Conservation (phyloP, 2,113 vertebrate genomes). For the Labeo rohita region DNA sequence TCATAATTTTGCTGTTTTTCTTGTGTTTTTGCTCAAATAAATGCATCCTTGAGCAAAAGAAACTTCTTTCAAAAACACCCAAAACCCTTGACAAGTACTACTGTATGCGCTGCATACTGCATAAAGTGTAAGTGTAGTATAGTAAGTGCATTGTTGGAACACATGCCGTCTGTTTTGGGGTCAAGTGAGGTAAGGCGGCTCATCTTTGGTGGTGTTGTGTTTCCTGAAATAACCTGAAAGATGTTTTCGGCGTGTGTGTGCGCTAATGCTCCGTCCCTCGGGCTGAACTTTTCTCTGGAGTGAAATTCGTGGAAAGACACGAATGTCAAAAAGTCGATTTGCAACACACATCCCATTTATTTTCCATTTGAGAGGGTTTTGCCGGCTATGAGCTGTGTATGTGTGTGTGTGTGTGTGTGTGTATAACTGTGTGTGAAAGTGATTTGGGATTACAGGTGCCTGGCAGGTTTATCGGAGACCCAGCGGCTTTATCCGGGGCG, state of each 20-base stretch:
- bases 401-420: conserved; percentile 30
- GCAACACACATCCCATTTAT: conserved; percentile 39
- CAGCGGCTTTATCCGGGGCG: conserved; percentile 34
- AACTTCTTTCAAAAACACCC: neutral
- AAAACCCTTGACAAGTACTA: too few relatives aligned
- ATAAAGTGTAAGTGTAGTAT: neutral
- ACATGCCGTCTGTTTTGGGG: conserved; percentile 8
- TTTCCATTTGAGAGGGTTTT: conserved; percentile 35
- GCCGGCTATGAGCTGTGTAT: conserved; percentile 3
- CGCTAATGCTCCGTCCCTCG: neutral
- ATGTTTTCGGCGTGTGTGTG: neutral
- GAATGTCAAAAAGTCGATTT: conserved; percentile 47
- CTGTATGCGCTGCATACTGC: neutral
- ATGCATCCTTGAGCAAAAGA: neutral
- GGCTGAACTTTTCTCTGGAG: conserved; percentile 20
- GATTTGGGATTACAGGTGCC: conserved; percentile 54
- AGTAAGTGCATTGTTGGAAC: neutral
- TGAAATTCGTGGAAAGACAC: conserved; percentile 30
- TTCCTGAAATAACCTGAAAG: conserved; percentile 8
- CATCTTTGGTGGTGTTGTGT: neutral
- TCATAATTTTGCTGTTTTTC: too few relatives aligned
- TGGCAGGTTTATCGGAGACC: conserved; percentile 47
- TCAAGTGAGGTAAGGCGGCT: neutral
- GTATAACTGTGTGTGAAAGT: conserved; percentile 50
- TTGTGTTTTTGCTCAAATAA: too few relatives aligned